A percentile compares a stretch with the other conserved stretches of the same genome.
Conservation (phyloP, 2,888 invertebrate species). For the Selenia dentaria region DNA sequence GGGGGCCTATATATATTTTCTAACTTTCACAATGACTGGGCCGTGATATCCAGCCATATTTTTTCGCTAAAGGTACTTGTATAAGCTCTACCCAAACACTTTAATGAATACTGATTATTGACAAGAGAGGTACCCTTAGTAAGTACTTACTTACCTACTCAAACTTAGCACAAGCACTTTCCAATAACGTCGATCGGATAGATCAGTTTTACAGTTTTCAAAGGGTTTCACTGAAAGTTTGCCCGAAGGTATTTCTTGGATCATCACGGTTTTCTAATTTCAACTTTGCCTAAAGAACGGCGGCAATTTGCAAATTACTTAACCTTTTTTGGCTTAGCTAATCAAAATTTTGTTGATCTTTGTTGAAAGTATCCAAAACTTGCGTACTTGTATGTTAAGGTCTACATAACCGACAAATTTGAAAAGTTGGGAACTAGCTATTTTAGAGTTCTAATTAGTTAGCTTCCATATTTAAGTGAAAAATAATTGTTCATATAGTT, state of each 20-base stretch:
- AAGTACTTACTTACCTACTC: conserved; percentile 27
- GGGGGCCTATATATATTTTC: too few species aligned
- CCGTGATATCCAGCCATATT: too few species aligned
- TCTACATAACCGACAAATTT: conserved; percentile 1
- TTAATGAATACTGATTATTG: too few species aligned
- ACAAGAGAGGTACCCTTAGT: too few species aligned
- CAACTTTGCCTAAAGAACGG: conserved; percentile 66
- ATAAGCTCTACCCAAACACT: too few species aligned
- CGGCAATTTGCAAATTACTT: conserved; percentile 68
- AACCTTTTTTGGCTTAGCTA: conserved; percentile 68
- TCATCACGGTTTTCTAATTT: conserved; percentile 79
- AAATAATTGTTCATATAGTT: too few species aligned
- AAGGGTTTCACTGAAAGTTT: conserved; percentile 66
- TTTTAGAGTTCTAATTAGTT: too few species aligned
- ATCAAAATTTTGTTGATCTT: conserved; percentile 66
- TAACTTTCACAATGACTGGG: too few species aligned
- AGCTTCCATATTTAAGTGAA: too few species aligned
- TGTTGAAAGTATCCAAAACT: conserved; percentile 9
- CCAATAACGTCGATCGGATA: conserved; percentile 62
- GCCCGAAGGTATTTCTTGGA: conserved; percentile 74
- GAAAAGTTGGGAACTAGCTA: conserved; percentile 6
- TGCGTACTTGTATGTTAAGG: not conserved
- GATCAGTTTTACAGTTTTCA: conserved; percentile 71
- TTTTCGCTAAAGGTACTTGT: too few species aligned
- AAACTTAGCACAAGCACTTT: conserved; percentile 55